Evolutionary conservation across 1,140 invertebrate species (phyloP), one percentile per base, ranked within the genome.

Genomic region (Papilio polytes): DNA sequence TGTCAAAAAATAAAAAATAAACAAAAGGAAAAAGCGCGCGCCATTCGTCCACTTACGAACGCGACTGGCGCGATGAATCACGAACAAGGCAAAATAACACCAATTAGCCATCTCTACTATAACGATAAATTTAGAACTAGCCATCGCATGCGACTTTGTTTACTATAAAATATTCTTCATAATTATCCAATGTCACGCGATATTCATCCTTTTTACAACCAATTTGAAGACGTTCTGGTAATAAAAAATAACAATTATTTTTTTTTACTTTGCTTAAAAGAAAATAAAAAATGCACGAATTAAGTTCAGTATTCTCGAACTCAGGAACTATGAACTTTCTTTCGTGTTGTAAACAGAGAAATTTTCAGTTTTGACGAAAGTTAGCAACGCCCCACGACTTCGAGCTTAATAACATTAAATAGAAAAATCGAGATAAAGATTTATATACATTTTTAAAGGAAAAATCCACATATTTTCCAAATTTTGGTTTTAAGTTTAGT

Each of bases 71-170:
- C 84, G 85, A 89, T 92, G 91, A 93, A 85, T 93, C 91, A 93
- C 89, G 80, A 88, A 89, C 86, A 87, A 91, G 85, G 91, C 91
- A 91, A 90, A 93, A 93, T 91, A 92, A 89, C 90, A 88, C 89
- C 90, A 91, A 92, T 92, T 92, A 92, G 88, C 86, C 82, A 72
- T 83, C 84, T 83, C 84, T 82, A 81, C 80, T 83, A 85, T 82
- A 80, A 84, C 77, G 53, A 78, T 78, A 78, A 78, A 78, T 78
- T 78, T 78, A 78, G 77, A 66, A 78, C 77, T 36, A 36, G 56
- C 77, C 15, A 78, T 46, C n/a, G 77, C 77, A 31, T 51, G 77
- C 77, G 20, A 44, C 56, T 78, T 78, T 56, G 77, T 46, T 63
- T 56, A 10, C 13, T 8, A 63, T 18, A 41, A 78, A 56, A 31